These are phyloP conservation scores for Hippopotamyrus pictus DNA, from an alignment of 2,797 vertebrate genomes.

Conservation along the genomic window DNA sequence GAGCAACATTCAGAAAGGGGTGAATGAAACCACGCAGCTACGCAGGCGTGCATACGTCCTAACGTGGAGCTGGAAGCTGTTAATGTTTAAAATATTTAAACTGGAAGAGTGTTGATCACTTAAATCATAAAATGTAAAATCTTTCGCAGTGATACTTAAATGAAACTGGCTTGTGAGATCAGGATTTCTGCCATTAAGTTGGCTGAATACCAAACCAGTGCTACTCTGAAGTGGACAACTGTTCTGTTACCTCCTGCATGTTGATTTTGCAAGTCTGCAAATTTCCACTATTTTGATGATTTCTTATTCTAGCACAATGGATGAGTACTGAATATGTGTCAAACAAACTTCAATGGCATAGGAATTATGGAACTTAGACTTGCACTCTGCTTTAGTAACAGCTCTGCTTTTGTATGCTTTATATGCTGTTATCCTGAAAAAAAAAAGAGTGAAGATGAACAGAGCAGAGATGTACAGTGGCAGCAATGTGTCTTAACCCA, in stretches of 20 bases:
- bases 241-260: not conserved
- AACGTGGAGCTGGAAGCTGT: not conserved
- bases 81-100: not conserved
- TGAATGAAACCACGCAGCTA: not conserved
- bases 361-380: not conserved
- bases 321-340: not conserved
- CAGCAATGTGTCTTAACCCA: constrained; percentile 38
- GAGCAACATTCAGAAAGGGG: not conserved
- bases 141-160: not conserved
- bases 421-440: not conserved
- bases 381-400: not conserved
- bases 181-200: not conserved
- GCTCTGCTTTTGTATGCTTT: not conserved
- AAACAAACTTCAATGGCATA: not conserved
- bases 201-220: not conserved
- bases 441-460: not conserved
- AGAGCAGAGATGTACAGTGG: not conserved
- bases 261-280: not conserved
- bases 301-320: not conserved
- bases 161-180: not conserved
- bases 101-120: not conserved
- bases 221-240: not conserved
- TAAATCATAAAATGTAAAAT: not conserved
- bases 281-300: not conserved
- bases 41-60: not conserved